Evolutionary conservation across 2,797 vertebrate genomes (phyloP).

Genomic region (Myotis myotis): DNA sequence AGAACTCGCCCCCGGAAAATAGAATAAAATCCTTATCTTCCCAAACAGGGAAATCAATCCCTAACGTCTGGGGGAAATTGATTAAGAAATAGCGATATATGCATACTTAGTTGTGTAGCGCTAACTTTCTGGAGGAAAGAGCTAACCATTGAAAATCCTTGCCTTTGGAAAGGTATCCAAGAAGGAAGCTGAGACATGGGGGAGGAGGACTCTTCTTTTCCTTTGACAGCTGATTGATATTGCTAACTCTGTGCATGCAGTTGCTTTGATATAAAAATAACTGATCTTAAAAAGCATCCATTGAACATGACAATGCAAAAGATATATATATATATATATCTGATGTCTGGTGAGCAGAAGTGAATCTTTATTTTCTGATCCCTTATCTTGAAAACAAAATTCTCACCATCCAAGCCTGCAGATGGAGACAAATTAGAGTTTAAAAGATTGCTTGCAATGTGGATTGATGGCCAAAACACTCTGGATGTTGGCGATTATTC

Average conservation of each 20-base stretch:
- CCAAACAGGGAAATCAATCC: neutral
- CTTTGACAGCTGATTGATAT: neutral
- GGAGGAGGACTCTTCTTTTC: neutral
- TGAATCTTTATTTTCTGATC: neutral
- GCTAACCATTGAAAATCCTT: neutral
- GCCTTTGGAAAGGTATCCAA: neutral
- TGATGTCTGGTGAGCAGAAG: neutral
- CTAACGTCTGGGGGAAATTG: neutral
- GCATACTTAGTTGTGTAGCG: neutral
- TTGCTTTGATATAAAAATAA: neutral
- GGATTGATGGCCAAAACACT: neutral
- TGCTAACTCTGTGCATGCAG: neutral
- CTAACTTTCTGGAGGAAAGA: conserved; percentile 13
- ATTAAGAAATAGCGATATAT: neutral
- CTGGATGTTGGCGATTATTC: neutral
- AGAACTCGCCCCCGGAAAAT: neutral
- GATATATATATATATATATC: neutral
- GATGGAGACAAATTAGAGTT: neutral
- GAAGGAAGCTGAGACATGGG: neutral
- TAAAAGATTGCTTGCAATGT: neutral
- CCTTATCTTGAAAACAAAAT: conserved; percentile 11
- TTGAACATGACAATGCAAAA: neutral
- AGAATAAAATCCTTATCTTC: neutral
- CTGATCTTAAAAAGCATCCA: neutral
- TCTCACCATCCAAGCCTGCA: neutral